A percentile compares a stretch with the other conserved stretches of the same genome.
Conservation (phyloP, 2,888 invertebrate genomes). For the Antheraea yamamai region DNA sequence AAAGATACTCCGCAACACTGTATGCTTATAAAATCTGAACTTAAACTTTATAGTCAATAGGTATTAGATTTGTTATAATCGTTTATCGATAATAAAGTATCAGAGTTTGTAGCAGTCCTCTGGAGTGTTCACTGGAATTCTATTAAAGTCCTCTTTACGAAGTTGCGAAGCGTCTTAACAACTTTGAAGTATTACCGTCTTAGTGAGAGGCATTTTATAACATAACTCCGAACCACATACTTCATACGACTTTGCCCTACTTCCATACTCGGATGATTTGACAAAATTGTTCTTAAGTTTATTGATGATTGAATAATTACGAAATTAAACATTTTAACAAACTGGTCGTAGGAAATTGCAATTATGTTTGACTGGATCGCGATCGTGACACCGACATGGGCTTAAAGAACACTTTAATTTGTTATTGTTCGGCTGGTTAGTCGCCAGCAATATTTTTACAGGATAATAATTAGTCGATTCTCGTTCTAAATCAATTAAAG, state of each 20-base stretch:
- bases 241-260: slow-evolving; percentile 26
- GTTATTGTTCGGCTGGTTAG: too few relatives aligned
- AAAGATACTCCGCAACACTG: not conserved
- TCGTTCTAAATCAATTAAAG: too few relatives aligned
- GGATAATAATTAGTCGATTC: too few relatives aligned
- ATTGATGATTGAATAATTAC: slow-evolving; percentile 15
- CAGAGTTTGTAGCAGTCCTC: slow-evolving; percentile 17
- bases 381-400: too few relatives aligned
- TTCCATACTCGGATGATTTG: slow-evolving; percentile 25
- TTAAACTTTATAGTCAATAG: not conserved
- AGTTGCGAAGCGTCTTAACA: slow-evolving; percentile 59
- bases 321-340: not conserved
- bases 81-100: slow-evolving; percentile 21
- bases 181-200: slow-evolving; percentile 52
- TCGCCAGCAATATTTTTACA: too few relatives aligned
- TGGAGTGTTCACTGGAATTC: slow-evolving; percentile 44
- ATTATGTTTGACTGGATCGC: too few relatives aligned
- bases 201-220: slow-evolving; percentile 51
- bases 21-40: not conserved
- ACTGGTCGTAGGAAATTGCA: not conserved
- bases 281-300: slow-evolving; percentile 24
- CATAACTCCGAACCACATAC: slow-evolving; percentile 28
- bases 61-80: slow-evolving; percentile 11
- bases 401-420: too few relatives aligned
- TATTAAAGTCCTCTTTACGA: slow-evolving; percentile 57